Evolutionary conservation across 2,113 vertebrate genomes (phyloP), one percentile per base, ranked within the genome.

Genomic region (Platichthys flesus): DNA sequence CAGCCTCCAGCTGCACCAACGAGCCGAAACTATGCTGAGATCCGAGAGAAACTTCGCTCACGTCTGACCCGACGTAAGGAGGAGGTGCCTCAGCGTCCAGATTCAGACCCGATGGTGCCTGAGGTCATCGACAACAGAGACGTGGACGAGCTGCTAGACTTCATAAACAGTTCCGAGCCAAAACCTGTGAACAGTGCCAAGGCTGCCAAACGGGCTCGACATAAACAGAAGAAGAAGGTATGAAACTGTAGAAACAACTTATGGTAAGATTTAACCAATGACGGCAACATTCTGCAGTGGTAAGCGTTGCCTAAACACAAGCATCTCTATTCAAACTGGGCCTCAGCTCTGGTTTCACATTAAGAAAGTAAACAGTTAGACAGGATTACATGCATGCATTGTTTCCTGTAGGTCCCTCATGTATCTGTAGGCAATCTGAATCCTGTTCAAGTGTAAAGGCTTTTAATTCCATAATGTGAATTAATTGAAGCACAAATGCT

Each of bases 171-270:
- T 91, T 96, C 96, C 2, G 97, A 98, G 78, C 96, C 97, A 89
- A 99, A 99, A 94, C 96, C 95, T 61, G 93, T 96, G 88, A 99
- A 98, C 94, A 99, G 96, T 76, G 96, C 97, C 93, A 99, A 98
- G 94, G 98, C 98, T 0, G 98, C 98, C 83, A 99, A 99, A 91
- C 93, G 98, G 45, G 98, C 98, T 28, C 95, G 98, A 61, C 97
- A 99, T 94, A 99, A 99, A 94, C 96, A 98, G 91, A 99, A 99
- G 92, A 99, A 98, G 93, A 99, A 99, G 97, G 98, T 99, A 90
- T 65, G 86, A 71, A n/a, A 58, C 51, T 60, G 3, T 16, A 45
- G 7, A 76, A 15, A 51, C 14, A 15, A 47, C 45, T 47, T 16
- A 14, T 51, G 16, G 47, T 49, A 49, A 16, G 4, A 49, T 18